Conservation (phyloP, 2,888 invertebrate genomes). For the Graphium colonna region DNA sequence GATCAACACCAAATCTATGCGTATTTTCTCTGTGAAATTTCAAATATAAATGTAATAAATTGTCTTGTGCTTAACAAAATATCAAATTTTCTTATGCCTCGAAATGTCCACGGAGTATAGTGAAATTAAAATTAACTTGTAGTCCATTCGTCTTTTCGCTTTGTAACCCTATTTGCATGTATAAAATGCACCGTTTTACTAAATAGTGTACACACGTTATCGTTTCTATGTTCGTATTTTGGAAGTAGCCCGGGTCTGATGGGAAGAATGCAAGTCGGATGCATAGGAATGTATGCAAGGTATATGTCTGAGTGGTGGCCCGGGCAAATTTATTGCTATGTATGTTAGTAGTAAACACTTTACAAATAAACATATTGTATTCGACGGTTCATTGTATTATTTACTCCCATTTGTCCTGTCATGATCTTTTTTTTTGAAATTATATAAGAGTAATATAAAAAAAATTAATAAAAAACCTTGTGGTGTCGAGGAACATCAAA, state of each 20-base stretch:
- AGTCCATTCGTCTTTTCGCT: constrained; percentile 33
- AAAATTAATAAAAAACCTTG: too few relatives aligned
- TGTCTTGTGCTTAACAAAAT: background rate
- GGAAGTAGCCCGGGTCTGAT: constrained; percentile 55
- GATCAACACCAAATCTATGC: constrained; percentile 66
- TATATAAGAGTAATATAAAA: too few relatives aligned
- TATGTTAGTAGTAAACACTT: constrained; percentile 66
- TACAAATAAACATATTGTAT: constrained; percentile 60
- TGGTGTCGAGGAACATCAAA: too few relatives aligned
- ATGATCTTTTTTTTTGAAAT: too few relatives aligned
- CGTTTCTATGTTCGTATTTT: constrained; percentile 66
- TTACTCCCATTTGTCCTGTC: constrained; percentile 4
- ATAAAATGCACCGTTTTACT: constrained; percentile 61
- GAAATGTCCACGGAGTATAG: constrained; percentile 3
- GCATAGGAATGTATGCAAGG: constrained; percentile 34
- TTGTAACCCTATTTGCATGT: constrained; percentile 60
- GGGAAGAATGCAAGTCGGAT: constrained; percentile 48
- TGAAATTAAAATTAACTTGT: constrained; percentile 1
- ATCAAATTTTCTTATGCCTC: background rate
- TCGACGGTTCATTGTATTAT: constrained; percentile 28
- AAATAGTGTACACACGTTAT: constrained; percentile 43
- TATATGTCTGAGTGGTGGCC: constrained; percentile 46
- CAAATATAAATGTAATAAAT: background rate
- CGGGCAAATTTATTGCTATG: constrained; percentile 67
- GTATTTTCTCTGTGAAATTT: constrained; percentile 32